Conservation (phyloP, 2,888 invertebrate species). For the Pristionchus maxplancki region DNA sequence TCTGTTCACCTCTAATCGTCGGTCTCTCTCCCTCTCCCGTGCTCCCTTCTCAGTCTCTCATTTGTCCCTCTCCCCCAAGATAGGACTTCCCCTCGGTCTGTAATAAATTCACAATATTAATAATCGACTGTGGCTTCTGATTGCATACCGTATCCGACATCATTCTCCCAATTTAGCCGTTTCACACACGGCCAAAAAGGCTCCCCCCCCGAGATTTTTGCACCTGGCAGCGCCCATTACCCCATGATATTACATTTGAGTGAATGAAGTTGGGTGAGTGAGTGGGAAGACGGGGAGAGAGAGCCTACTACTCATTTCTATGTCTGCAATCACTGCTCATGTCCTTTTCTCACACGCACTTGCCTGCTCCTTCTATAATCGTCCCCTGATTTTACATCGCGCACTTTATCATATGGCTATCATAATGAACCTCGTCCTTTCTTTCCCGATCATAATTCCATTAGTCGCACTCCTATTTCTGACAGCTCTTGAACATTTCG, state of each 20-base stretch:
- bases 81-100: constrained; percentile 23
- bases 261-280: not conserved
- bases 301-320: not conserved
- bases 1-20: not conserved
- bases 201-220: too few relatives aligned
- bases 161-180: not conserved
- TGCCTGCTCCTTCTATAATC: not conserved
- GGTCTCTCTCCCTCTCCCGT: not conserved
- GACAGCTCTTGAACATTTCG: not conserved
- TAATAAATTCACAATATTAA: constrained; percentile 39
- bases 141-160: not conserved
- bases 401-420: not conserved
- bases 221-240: constrained; percentile 25
- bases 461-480: not conserved
- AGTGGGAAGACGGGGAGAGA: not conserved
- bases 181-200: not conserved
- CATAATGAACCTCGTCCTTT: not conserved
- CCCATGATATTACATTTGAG: constrained; percentile 43
- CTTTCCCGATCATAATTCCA: not conserved
- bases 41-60: constrained; percentile 9
- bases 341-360: not conserved
- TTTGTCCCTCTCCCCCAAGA: not conserved
- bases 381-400: not conserved
- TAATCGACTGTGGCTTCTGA: not conserved
- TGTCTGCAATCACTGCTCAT: not conserved